Evolutionary conservation across 1,140 invertebrate genomes (phyloP), one percentile per base, ranked within the genome.

Genomic region (Oscheius sp.): DNA sequence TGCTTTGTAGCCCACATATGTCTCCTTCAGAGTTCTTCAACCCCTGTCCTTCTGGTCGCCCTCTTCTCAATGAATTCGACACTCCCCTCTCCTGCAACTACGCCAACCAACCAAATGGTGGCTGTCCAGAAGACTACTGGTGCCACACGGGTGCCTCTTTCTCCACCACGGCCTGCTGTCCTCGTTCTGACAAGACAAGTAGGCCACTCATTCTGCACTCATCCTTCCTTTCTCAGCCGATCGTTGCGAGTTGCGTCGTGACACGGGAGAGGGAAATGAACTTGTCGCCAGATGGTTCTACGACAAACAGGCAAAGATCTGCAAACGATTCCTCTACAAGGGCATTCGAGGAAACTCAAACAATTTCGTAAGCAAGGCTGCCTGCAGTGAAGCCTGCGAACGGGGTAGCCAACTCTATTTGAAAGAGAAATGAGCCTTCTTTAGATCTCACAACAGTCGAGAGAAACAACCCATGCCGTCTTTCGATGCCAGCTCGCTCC

Each of bases 311-410:
- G 67, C 68, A 4, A 79, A 78, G 35, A 63, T 77, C 32, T 84
- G 82, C 77, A 84, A 82, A 73, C 74, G 82, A 20, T 84, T 84
- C 65, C 61, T 84, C 3, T 84, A 84, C 71, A 82, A 80, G 64
- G 82, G 82, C 15, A 63, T 84, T 32, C 66, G 78, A 3, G 82
- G 82, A 49, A 84, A 84, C 42, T 71, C 75, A 28, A 84, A 84
- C 65, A 84, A 85, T 61, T 84, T 84, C 62, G 68, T 84, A 28
- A 82, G 79, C 1, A 72, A 76, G 49, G 59, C 67, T 23, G 64
- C 78, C 42, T 80, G 79, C 61, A 63, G 55, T 13, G 73, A 76
- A 23, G 59, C 74, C 65, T 79, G 78, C 62, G 70, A 65, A 61
- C 55, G 61, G 42, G 68, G 46, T 66, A 38, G 20, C 42, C 28